Base-by-base conservation (phyloP, 2,113 vertebrate species). In the Paratilapia polleni region DNA sequence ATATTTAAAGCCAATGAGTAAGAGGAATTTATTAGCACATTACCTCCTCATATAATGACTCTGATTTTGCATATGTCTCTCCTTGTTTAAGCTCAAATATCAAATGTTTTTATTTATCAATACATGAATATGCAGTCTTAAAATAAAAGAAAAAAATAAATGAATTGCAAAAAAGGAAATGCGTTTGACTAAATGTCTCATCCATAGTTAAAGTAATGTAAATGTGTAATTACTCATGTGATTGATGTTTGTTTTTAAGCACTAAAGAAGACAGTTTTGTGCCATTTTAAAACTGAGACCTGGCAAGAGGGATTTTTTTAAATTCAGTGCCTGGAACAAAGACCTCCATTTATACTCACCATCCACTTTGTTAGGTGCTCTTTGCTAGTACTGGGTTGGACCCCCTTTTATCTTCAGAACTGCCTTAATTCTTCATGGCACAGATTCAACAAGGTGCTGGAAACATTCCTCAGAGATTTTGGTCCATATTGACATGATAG, bases 111-210 rank as follows among this genome's bases (percentile, higher is more conserved):
- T 19, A 54, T 8, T 19, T 28, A 62, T 62, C 4, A 70, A 28
- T 70, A 62, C 62, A 13, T 64, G 12, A 74, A 22, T 20, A 62
- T 2, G 20, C 24, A 64, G 24, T 60, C 1, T 63, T 76, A 20
- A 62, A 87, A 88, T 82, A 87, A 84, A 84, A 52, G 22, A 12
- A 36, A 73, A 24, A 70, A 38, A n/a, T 12, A 2, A 38, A 28
- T 34, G 9, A 52, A 52, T 49, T 52, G 17, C 66, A 73, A 52
- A 1, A 0, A 49, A 20, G 31, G 26, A 34, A 52, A 52, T 73
- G 20, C 6, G 20, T 54, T 73, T 73, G 15, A 49, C 41, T 26
- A 22, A 47, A 47, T 68, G 24, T 73, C 28, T n/a, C 26, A 52
- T 54, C 77, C 2, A 52, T 59, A 24, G 10, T 13, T 26, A 24